These are phyloP conservation scores for Malacoctenus gilli DNA, from an alignment of 2,797 vertebrate species.

Conservation along the genomic window DNA sequence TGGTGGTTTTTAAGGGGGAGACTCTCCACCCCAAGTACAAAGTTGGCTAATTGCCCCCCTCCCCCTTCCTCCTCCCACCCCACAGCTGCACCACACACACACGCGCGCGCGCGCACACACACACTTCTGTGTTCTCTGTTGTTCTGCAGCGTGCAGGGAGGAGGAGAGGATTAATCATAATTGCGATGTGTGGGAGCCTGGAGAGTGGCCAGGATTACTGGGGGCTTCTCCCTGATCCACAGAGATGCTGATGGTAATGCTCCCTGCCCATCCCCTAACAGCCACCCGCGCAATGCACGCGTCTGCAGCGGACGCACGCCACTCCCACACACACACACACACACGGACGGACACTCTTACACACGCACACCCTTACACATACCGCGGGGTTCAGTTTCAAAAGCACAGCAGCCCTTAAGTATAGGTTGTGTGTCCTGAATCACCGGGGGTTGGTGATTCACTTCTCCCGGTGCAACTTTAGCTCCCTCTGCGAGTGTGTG, in stretches of 20 bases:
- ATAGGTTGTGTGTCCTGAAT: conserved; percentile 75
- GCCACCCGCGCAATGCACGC: conserved; percentile 46
- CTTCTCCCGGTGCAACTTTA: conserved; percentile 68
- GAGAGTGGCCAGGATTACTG: conserved; percentile 79
- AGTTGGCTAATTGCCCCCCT: conserved; percentile 74
- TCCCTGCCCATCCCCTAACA: conserved; percentile 65
- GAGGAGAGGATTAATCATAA: conserved; percentile 75
- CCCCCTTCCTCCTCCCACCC: conserved; percentile 53
- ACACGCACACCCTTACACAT: conserved; percentile 4
- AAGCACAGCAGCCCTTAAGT: conserved; percentile 76
- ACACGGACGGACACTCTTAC: no score
- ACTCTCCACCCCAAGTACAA: conserved; percentile 67
- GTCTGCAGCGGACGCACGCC: conserved; percentile 44
- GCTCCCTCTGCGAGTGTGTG: conserved; percentile 57
- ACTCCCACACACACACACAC: conserved; percentile 53
- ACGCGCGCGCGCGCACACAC: conserved; percentile 19
- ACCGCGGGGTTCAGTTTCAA: conserved; percentile 64
- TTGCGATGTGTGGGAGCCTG: conserved; percentile 76
- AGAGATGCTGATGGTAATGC: conserved; percentile 80
- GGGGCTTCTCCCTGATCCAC: conserved; percentile 77
- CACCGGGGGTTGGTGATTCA: conserved; percentile 73
- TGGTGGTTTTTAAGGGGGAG: conserved; percentile 65
- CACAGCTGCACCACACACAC: conserved; percentile 40
- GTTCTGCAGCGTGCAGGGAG: conserved; percentile 57
- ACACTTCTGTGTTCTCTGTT: conserved; percentile 51